Evolutionary conservation across 2,113 vertebrate genomes (phyloP), one percentile per base, ranked within the genome.

Genomic region (Tyrannus savana): DNA sequence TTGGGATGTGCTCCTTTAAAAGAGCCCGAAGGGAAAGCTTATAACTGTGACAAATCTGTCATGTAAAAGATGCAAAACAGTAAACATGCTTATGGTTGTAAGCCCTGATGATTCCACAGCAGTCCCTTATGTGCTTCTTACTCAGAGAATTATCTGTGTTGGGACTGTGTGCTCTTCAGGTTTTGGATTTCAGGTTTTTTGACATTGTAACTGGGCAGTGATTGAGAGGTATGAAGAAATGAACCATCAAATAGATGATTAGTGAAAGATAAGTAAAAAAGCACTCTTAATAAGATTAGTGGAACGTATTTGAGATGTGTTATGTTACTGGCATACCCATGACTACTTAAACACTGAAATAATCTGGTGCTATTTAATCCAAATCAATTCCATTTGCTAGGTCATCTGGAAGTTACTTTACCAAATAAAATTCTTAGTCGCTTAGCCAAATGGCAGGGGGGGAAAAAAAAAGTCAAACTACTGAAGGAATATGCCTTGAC

Each of bases 331-430:
- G 37, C 67, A 50, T 94, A 74, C 79, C 30, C 33, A 5, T 84
- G 83, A 74, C 83, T 86, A 24, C 83, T 88, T 93, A 90, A 92
- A 67, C 39, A 37, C 58, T 87, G 78, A 66, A 96, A 68, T 91
- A 75, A 79, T 79, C 78, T 83, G 66, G 56, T 85, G 52, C 56
- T 82, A 3, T 91, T 93, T 90, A 91, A 91, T 93, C 62, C 78
- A 77, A 77, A 92, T 86, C 52, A 77, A 24, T 88, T 90, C 35
- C 63, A 92, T 92, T 97, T 95, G 67, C 79, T 88, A 81, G 76
- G 82, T 94, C 35, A 8, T 89, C 72, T 86, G 72, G 82, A 95
- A 97, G 79, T 88, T 88, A 86, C 85, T 89, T 91, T 69, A 31
- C 42, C 19, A 42, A 88, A 42, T 76, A 41, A 90, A 78, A 30